phyloP scores from a whole-genome alignment of 2,113 vertebrate species.

The Peromyscus leucopus region DNA sequence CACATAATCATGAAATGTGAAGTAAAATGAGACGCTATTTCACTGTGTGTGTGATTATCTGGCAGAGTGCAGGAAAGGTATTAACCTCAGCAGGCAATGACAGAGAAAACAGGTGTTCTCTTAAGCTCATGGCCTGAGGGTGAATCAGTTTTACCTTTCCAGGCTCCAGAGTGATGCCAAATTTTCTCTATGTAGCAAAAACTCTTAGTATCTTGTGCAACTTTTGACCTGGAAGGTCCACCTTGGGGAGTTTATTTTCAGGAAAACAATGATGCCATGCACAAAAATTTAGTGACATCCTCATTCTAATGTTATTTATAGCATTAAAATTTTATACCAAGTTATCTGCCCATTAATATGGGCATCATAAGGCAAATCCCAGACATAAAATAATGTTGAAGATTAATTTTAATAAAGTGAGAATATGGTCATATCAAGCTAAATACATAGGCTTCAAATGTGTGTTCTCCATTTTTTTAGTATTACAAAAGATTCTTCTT shows the following conservation, averaged over 20 bases:
- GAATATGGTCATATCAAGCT: neutral
- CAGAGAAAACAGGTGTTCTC: neutral
- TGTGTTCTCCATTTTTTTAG: neutral
- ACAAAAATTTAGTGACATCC: neutral
- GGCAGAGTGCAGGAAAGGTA: neutral
- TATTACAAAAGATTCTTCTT: neutral
- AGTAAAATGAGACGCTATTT: neutral
- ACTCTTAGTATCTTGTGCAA: neutral
- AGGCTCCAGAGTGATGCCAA: neutral
- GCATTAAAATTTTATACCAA: neutral
- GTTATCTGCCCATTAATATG: neutral
- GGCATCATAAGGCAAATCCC: neutral
- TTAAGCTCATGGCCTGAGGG: neutral
- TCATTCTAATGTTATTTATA: neutral
- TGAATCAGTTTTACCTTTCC: neutral
- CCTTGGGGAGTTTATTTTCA: conserved; percentile 25
- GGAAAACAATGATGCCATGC: neutral
- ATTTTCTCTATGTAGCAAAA: neutral
- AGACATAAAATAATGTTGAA: conserved; percentile 14
- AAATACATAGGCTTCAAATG: conserved; percentile 10
- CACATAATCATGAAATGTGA: neutral
- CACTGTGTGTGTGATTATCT: neutral
- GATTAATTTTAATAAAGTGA: neutral
- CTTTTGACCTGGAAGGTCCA: neutral
- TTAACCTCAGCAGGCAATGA: neutral